phyloP scores from a whole-genome alignment of 1,140 invertebrate genomes.

The Aphaenogaster ashmeadi region DNA sequence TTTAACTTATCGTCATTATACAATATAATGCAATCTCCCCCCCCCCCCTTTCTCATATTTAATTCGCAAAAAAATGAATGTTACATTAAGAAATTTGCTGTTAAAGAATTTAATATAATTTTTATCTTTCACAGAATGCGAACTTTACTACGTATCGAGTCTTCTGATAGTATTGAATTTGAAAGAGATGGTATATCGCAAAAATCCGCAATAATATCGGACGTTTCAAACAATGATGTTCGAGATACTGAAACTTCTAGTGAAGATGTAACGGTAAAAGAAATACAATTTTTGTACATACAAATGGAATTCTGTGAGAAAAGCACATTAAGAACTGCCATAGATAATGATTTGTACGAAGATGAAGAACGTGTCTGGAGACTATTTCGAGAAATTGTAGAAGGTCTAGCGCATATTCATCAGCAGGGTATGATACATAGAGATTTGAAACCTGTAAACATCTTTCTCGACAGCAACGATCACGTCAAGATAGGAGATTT shows the following conservation, averaged over 20 bases:
- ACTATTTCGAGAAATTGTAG: constrained; percentile 97
- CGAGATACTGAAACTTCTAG: constrained; percentile 73
- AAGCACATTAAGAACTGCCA: constrained; percentile 94
- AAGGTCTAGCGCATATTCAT: constrained; percentile 97
- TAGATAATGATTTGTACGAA: constrained; percentile 94
- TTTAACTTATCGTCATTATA: not conserved
- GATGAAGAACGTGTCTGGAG: constrained; percentile 95
- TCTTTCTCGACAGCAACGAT: constrained; percentile 98
- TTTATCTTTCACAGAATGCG: constrained; percentile 70
- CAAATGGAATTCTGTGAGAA: constrained; percentile 98
- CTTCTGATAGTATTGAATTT: constrained; percentile 88
- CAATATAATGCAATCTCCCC: not conserved
- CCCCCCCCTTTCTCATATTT: not conserved
- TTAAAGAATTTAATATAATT: constrained; percentile 18
- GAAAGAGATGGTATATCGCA: constrained; percentile 80
- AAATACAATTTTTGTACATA: constrained; percentile 94
- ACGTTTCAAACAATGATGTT: constrained; percentile 61
- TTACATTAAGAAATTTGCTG: not conserved
- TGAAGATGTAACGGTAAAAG: constrained; percentile 59
- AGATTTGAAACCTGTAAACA: constrained; percentile 98
- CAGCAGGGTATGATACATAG: constrained; percentile 98
- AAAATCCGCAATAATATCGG: constrained; percentile 40
- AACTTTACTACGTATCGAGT: constrained; percentile 79
- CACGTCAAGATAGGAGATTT: constrained; percentile 99
- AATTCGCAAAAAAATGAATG: not conserved